These are phyloP conservation scores for Cryptocephalus primarius DNA, from an alignment of 2,888 invertebrate species.

Conservation along the genomic window DNA sequence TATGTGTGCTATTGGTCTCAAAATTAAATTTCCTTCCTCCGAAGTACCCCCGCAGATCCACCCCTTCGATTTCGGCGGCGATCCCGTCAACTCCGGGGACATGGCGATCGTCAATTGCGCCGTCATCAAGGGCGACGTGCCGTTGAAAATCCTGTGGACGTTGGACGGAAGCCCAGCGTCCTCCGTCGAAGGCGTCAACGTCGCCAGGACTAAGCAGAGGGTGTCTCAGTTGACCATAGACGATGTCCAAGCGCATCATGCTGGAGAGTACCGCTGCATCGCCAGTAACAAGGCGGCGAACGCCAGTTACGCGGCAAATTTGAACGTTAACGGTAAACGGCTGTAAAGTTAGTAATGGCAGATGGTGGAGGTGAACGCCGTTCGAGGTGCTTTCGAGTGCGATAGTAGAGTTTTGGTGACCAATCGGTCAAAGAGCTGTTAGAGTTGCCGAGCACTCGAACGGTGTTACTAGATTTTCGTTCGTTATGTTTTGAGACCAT, in stretches of 20 bases:
- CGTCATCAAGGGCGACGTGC: constrained; percentile 67
- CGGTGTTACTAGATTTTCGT: too few species aligned
- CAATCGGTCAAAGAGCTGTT: too few species aligned
- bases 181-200: constrained; percentile 44
- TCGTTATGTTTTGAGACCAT: too few species aligned
- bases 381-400: too few species aligned
- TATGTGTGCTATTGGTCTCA: background rate
- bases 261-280: constrained; percentile 42
- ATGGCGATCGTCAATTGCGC: constrained; percentile 43
- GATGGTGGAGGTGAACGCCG: too few species aligned
- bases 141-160: constrained; percentile 65
- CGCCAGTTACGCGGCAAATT: constrained; percentile 48
- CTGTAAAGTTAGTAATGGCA: too few species aligned
- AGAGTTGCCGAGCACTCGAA: too few species aligned
- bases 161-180: constrained; percentile 40
- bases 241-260: constrained; percentile 38
- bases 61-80: constrained; percentile 66
- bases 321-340: constrained; percentile 53
- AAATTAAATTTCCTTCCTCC: background rate
- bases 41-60: constrained; percentile 70
- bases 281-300: constrained; percentile 63
- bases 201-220: constrained; percentile 46
- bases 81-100: constrained; percentile 41
- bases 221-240: constrained; percentile 43
- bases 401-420: too few species aligned